Conservation (phyloP, 1,140 invertebrate species). For the Ips nitidus region DNA sequence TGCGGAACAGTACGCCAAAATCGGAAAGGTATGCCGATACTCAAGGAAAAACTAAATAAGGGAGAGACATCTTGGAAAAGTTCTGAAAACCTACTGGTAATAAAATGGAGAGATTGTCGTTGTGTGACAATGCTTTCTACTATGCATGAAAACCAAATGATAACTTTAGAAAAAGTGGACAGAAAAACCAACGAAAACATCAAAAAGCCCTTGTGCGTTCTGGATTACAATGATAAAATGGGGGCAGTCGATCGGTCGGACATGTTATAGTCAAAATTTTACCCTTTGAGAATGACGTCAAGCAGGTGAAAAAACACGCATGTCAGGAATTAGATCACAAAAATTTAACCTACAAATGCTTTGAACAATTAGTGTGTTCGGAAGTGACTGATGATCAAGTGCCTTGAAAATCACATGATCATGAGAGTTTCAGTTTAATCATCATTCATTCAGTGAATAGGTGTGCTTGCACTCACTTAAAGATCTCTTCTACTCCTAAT, state of each 20-base stretch:
- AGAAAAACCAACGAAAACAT: slow-evolving; percentile 32
- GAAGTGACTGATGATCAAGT: no score
- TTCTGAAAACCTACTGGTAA: slow-evolving; percentile 40
- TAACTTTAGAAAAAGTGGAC: slow-evolving; percentile 34
- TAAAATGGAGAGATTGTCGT: slow-evolving; percentile 46
- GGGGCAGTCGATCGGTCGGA: slow-evolving; percentile 47
- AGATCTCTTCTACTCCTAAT: no score
- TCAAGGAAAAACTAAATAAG: slow-evolving; percentile 39
- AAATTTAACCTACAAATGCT: no score
- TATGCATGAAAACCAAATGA: slow-evolving; percentile 38
- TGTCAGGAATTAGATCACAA: no score
- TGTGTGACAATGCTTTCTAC: slow-evolving; percentile 47
- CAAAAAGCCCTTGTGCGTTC: slow-evolving; percentile 42
- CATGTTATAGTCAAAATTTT: no score
- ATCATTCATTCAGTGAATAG: no score
- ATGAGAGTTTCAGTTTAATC: no score
- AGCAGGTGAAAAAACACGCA: no score
- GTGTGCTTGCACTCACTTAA: no score
- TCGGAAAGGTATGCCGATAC: slow-evolving; percentile 44
- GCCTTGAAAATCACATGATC: no score
- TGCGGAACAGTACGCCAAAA: slow-evolving; percentile 47
- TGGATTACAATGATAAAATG: slow-evolving; percentile 49
- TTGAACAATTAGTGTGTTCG: no score
- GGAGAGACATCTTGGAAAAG: slow-evolving; percentile 39
- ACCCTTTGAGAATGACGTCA: no score